Evolutionary conservation across 2,797 vertebrate species (phyloP).

Genomic region (Paguma larvata): DNA sequence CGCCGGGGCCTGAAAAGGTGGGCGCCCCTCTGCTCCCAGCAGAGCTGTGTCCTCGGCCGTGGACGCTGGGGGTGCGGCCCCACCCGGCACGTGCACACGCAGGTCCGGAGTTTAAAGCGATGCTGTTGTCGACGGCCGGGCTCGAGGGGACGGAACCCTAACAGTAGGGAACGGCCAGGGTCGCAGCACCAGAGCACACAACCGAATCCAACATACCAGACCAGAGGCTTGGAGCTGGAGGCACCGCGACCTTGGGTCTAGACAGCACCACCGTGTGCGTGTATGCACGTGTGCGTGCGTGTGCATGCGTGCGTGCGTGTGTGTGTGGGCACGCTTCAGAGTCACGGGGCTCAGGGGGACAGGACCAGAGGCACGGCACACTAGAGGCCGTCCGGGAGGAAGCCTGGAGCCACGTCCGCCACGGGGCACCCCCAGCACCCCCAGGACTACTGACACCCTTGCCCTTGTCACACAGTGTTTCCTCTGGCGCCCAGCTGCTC

Average conservation of each 20-base stretch:
- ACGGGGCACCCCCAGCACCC: fast-evolving
- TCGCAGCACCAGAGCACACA: fast-evolving
- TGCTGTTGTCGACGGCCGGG: fast-evolving
- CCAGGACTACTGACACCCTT: fast-evolving
- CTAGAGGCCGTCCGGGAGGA: background rate
- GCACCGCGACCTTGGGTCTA: fast-evolving
- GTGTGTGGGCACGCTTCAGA: fast-evolving
- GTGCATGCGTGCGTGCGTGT: fast-evolving
- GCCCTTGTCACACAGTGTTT: fast-evolving
- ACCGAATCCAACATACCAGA: background rate
- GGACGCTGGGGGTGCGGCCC: fast-evolving
- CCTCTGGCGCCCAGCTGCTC: fast-evolving
- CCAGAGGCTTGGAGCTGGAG: background rate
- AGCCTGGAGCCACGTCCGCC: fast-evolving
- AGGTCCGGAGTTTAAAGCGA: fast-evolving
- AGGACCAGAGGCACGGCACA: fast-evolving
- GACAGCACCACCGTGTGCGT: background rate
- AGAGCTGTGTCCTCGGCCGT: fast-evolving
- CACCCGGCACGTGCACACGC: fast-evolving
- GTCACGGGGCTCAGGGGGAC: fast-evolving
- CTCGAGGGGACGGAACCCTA: background rate
- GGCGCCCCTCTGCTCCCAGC: fast-evolving
- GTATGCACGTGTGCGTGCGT: background rate
- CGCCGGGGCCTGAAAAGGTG: background rate
- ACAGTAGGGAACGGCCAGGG: fast-evolving